phyloP scores from a whole-genome alignment of 2,797 vertebrate genomes.

The Paedocypris micromegethes region DNA sequence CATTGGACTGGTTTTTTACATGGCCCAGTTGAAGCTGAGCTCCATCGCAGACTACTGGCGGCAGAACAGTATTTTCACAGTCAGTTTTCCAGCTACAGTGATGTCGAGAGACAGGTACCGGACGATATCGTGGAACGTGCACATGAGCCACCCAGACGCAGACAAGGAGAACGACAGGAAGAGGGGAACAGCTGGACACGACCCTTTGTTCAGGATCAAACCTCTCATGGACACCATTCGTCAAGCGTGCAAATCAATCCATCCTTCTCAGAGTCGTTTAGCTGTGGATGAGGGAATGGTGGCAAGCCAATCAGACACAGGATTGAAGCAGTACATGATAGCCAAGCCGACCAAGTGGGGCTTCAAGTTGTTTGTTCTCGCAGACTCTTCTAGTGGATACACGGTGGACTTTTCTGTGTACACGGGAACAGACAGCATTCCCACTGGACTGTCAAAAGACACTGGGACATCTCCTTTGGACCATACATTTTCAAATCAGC shows the following conservation, averaged over 20 bases:
- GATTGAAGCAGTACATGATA: slow-evolving; percentile 11
- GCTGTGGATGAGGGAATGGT: slow-evolving; percentile 34
- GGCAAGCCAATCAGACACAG: slow-evolving; percentile 28
- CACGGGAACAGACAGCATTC: neutral
- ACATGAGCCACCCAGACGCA: slow-evolving; percentile 20
- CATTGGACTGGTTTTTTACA: slow-evolving; percentile 26
- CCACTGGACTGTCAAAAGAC: slow-evolving; percentile 5
- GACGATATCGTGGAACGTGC: slow-evolving; percentile 25
- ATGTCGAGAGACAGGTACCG: slow-evolving; percentile 28
- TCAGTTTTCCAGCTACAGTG: slow-evolving; percentile 8
- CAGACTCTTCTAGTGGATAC: slow-evolving; percentile 45
- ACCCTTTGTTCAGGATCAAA: slow-evolving; percentile 21
- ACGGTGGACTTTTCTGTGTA: slow-evolving; percentile 52
- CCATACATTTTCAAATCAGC: too few species aligned
- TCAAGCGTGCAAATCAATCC: slow-evolving; percentile 23
- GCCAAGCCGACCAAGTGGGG: slow-evolving; percentile 38
- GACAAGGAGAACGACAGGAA: slow-evolving; percentile 18
- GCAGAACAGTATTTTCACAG: slow-evolving; percentile 9
- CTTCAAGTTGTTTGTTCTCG: slow-evolving; percentile 15
- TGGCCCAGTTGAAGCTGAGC: slow-evolving; percentile 17
- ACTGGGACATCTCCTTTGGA: slow-evolving; percentile 34
- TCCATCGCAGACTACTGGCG: slow-evolving; percentile 31
- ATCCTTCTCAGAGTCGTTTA: slow-evolving; percentile 25
- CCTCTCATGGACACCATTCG: slow-evolving; percentile 10
- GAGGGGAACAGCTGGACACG: slow-evolving; percentile 12